These are phyloP conservation scores for Urocynchramus pylzowi DNA, from an alignment of 2,113 vertebrate genomes.

Conservation along the genomic window DNA sequence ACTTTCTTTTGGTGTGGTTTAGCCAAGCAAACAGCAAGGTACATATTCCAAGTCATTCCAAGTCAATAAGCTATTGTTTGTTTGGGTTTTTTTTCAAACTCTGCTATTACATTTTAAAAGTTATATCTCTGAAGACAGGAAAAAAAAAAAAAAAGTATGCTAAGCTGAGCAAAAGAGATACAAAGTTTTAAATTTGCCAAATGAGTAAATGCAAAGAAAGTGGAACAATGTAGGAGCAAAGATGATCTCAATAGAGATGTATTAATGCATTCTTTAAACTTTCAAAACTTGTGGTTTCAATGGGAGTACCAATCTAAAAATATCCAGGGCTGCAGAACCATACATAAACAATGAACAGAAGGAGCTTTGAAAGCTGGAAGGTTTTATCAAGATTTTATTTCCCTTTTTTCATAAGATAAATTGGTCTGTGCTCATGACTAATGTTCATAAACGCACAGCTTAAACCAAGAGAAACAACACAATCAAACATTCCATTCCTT, in stretches of 20 bases:
- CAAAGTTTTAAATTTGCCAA: not conserved
- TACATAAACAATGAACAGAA: conserved; percentile 26
- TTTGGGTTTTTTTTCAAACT: not conserved
- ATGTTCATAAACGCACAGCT: not conserved
- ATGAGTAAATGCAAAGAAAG: not conserved
- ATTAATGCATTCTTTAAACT: conserved; percentile 1
- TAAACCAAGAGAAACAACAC: not conserved
- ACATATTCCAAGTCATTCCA: not conserved
- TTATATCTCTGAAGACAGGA: not conserved
- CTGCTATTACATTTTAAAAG: not conserved
- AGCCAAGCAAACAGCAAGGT: not conserved
- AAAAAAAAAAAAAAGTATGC: not conserved
- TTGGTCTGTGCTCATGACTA: not conserved
- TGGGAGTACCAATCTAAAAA: conserved; percentile 31
- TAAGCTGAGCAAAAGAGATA: not conserved
- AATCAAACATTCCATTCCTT: not conserved
- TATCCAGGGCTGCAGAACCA: not conserved
- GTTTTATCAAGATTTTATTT: conserved; percentile 19
- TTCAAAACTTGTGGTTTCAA: conserved; percentile 23
- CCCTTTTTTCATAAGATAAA: not conserved
- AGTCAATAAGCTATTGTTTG: not conserved
- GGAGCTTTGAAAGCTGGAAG: conserved; percentile 16
- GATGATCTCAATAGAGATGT: not conserved
- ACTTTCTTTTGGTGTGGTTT: not conserved
- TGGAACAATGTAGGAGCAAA: not conserved